These are phyloP conservation scores for Jaculus jaculus DNA, from an alignment of 2,113 vertebrate species.

Conservation along the genomic window DNA sequence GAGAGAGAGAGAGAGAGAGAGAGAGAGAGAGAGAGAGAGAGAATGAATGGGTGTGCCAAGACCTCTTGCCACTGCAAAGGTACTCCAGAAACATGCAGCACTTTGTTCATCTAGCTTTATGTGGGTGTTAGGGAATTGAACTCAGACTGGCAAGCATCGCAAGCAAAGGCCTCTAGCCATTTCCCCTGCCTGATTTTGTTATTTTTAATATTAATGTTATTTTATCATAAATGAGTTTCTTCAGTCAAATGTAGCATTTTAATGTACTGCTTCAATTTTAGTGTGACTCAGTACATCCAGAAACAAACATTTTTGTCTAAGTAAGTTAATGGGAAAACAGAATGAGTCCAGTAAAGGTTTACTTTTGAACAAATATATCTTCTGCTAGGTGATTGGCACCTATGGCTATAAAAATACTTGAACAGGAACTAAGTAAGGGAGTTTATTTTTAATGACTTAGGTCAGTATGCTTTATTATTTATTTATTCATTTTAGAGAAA, in stretches of 20 bases:
- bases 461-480: no score
- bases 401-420: background rate
- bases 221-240: conserved; percentile 16
- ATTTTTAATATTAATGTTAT: background rate
- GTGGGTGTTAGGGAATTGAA: no score
- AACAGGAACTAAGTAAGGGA: background rate
- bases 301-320: background rate
- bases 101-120: no score
- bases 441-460: background rate
- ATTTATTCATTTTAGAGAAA: no score
- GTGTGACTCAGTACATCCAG: background rate
- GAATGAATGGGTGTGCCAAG: no score
- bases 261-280: background rate
- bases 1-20: no score
- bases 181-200: background rate
- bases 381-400: background rate
- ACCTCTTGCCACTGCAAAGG: no score
- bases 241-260: background rate
- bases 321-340: background rate
- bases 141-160: no score
- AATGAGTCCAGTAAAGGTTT: background rate
- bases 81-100: no score
- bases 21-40: no score
- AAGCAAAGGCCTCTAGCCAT: no score
- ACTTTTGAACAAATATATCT: background rate